These are phyloP conservation scores for Rhadinocentrus ornatus DNA, from an alignment of 2,797 vertebrate genomes.

Conservation along the genomic window DNA sequence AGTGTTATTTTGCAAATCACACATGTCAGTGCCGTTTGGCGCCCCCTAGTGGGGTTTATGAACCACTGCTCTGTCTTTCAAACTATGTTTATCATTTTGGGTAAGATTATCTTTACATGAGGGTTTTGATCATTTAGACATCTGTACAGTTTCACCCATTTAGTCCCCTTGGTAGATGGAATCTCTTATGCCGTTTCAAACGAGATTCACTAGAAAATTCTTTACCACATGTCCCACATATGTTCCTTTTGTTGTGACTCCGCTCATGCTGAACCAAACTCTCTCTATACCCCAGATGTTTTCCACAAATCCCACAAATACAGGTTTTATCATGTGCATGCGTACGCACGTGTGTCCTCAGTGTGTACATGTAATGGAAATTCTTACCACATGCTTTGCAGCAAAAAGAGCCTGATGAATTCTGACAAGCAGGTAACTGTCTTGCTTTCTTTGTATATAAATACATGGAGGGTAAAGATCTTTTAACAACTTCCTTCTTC, in stretches of 20 bases:
- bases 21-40: too few species aligned
- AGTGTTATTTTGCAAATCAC: too few species aligned
- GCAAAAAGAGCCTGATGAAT: neutral
- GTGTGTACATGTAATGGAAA: conserved; percentile 43
- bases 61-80: neutral
- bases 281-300: conserved; percentile 2
- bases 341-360: conserved; percentile 30
- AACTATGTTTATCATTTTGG: neutral
- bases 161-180: conserved; percentile 25
- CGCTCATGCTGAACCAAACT: conserved; percentile 39
- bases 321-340: conserved; percentile 26
- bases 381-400: conserved; percentile 45
- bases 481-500: conserved; percentile 6
- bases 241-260: conserved; percentile 28
- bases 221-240: conserved; percentile 38
- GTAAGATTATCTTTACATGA: neutral
- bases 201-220: conserved; percentile 21
- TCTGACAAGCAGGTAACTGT: neutral
- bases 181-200: conserved; percentile 27
- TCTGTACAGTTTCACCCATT: neutral
- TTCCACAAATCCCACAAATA: conserved; percentile 54
- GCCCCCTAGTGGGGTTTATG: too few species aligned
- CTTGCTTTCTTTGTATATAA: conserved; percentile 8
- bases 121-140: neutral
- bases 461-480: neutral